phyloP scores from a whole-genome alignment of 2,888 invertebrate species.

The Sinhomidia bicolor region DNA sequence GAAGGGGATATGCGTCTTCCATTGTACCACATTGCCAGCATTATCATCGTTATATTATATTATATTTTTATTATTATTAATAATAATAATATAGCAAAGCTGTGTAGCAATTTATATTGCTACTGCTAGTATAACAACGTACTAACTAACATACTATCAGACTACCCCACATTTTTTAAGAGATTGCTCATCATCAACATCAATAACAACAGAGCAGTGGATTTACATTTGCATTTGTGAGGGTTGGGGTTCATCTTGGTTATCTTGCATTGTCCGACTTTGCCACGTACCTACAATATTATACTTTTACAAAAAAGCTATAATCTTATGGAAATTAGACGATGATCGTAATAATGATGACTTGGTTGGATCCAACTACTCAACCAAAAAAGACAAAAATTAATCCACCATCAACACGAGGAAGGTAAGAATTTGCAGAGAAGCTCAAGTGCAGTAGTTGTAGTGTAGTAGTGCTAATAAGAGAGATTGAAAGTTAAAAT shows the following conservation, averaged over 20 bases:
- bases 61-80: too few relatives aligned
- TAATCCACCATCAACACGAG: slow-evolving; percentile 20
- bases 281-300: neutral
- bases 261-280: neutral
- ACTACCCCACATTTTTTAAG: neutral
- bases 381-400: slow-evolving; percentile 39
- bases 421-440: slow-evolving; percentile 29
- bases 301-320: neutral
- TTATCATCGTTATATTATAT: neutral
- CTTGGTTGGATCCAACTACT: slow-evolving; percentile 33
- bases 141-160: neutral
- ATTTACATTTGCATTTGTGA: slow-evolving; percentile 2
- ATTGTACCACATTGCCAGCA: slow-evolving; percentile 3
- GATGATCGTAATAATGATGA: too few relatives aligned
- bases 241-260: slow-evolving; percentile 2
- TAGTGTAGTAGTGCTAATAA: neutral
- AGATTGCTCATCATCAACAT: neutral
- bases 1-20: slow-evolving; percentile 11
- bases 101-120: neutral
- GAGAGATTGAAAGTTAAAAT: neutral
- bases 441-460: neutral
- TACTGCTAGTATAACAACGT: neutral
- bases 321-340: slow-evolving; percentile 45
- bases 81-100: too few relatives aligned
- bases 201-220: neutral